These are phyloP conservation scores for Elmis aenea DNA, from an alignment of 2,888 invertebrate genomes.

Conservation along the genomic window DNA sequence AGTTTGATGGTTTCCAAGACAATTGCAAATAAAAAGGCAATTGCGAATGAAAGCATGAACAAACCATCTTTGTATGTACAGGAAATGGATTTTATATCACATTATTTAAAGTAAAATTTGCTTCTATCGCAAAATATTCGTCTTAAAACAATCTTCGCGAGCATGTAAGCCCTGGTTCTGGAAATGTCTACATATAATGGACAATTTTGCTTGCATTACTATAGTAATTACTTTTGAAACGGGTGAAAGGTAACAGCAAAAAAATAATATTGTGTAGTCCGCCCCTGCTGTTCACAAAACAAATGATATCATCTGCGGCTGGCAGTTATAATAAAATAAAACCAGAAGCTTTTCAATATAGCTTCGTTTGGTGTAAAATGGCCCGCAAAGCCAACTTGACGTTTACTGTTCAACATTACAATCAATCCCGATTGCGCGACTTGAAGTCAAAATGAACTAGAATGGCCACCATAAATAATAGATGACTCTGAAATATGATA, in stretches of 20 bases:
- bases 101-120: constrained; percentile 19
- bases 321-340: constrained; percentile 23
- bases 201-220: too few relatives aligned
- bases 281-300: constrained; percentile 14
- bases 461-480: constrained; percentile 25
- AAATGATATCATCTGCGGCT: constrained; percentile 21
- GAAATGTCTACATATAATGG: constrained; percentile 10
- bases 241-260: too few relatives aligned
- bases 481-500: constrained; percentile 20
- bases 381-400: constrained; percentile 20
- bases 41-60: constrained; percentile 11
- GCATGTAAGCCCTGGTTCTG: constrained; percentile 7
- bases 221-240: too few relatives aligned
- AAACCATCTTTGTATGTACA: constrained; percentile 14
- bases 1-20: too few relatives aligned
- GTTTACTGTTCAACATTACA: constrained; percentile 21
- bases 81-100: constrained; percentile 21
- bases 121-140: constrained; percentile 12
- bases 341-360: constrained; percentile 19
- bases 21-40: too few relatives aligned
- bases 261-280: too few relatives aligned
- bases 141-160: constrained; percentile 14
- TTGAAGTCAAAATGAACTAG: constrained; percentile 20
- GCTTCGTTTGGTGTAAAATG: constrained; percentile 20
- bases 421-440: constrained; percentile 21